phyloP scores from a whole-genome alignment of 2,888 invertebrate genomes.

The Acanthopleura granulata region DNA sequence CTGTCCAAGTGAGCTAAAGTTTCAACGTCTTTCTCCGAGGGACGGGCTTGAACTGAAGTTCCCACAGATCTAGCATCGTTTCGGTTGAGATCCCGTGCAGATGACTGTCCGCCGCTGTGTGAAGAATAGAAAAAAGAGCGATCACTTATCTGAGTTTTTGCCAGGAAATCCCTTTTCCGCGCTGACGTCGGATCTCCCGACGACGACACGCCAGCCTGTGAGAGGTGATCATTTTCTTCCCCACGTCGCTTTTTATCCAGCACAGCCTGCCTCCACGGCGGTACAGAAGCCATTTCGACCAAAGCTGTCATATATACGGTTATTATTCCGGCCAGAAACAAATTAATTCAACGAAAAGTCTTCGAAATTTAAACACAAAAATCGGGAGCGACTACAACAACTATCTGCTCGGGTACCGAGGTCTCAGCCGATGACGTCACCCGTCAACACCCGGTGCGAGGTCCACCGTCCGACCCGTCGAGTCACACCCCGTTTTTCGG shows the following conservation, averaged over 20 bases:
- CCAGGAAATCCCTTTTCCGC: conserved; percentile 7
- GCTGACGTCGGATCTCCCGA: not conserved
- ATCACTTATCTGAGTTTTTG: conserved; percentile 13
- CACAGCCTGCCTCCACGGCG: conserved; percentile 43
- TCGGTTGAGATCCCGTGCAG: not conserved
- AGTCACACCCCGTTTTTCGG: not conserved
- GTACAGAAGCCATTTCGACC: conserved; percentile 40
- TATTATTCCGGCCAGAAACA: not conserved
- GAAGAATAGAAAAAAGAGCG: conserved; percentile 10
- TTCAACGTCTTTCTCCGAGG: conserved; percentile 1
- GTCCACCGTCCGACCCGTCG: not conserved
- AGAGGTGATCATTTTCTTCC: conserved; percentile 16
- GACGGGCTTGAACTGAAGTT: not conserved
- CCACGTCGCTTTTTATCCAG: conserved; percentile 23
- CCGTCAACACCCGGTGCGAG: conserved; percentile 19
- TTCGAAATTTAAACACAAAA: conserved; percentile 26
- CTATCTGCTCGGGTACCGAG: conserved; percentile 35
- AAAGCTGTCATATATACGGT: conserved; percentile 28
- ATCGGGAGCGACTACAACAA: conserved; percentile 22
- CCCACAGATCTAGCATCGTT: not conserved
- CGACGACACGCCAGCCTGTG: not conserved
- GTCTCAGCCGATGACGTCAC: conserved; percentile 7
- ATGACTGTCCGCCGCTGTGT: not conserved
- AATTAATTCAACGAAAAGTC: conserved; percentile 22
- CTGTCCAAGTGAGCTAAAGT: not conserved